Conservation (phyloP, 2,888 invertebrate species). For the Allacma fusca region DNA sequence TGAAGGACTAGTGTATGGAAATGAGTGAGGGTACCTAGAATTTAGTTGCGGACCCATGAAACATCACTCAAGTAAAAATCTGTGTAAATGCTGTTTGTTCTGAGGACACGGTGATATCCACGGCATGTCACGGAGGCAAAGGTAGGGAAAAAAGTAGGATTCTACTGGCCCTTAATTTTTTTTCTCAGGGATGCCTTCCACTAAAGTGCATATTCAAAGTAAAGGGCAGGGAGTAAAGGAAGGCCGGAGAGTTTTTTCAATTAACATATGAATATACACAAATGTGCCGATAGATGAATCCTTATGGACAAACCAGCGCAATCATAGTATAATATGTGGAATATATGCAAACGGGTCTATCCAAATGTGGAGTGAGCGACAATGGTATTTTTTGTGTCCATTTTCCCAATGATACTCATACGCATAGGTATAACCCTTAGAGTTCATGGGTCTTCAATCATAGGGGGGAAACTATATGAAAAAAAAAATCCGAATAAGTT, state of each 20-base stretch:
- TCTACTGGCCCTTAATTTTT: constrained; percentile 27
- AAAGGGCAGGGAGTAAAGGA: background rate
- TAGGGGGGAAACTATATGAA: too few species aligned
- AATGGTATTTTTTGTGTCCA: too few species aligned
- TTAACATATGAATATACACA: constrained; percentile 41
- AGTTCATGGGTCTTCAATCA: too few species aligned
- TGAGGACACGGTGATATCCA: background rate
- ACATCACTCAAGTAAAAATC: constrained; percentile 41
- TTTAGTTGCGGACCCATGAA: constrained; percentile 6
- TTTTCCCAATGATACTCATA: too few species aligned
- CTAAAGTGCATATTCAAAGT: background rate
- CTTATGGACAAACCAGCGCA: constrained; percentile 5
- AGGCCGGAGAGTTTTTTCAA: constrained; percentile 38
- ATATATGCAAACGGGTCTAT: background rate
- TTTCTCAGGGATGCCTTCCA: background rate
- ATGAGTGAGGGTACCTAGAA: background rate
- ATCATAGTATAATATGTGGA: background rate
- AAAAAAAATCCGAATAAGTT: too few species aligned
- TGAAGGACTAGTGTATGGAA: background rate
- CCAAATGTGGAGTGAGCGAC: background rate
- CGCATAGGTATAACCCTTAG: too few species aligned
- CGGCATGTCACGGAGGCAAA: constrained; percentile 5
- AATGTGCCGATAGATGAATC: constrained; percentile 38
- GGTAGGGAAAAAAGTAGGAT: background rate
- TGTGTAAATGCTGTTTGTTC: constrained; percentile 34